phyloP scores from a whole-genome alignment of 2,797 vertebrate genomes.

The Lepidocolaptes lacrymiger region DNA sequence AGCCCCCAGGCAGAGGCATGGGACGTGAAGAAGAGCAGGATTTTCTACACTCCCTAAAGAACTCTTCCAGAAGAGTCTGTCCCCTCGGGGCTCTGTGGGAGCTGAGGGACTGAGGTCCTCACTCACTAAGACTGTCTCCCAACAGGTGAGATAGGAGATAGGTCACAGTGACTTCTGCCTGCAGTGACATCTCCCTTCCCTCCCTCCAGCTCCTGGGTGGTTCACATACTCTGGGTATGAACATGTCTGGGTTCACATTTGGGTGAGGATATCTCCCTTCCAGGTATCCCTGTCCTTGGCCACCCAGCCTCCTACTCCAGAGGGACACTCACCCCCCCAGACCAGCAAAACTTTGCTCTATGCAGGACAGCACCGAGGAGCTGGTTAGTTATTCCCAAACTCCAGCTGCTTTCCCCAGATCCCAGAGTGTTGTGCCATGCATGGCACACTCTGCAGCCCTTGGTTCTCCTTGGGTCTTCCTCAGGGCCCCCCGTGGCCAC shows the following conservation, averaged over 20 bases:
- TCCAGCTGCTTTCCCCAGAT: background rate
- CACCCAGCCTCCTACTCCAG: background rate
- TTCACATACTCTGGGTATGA: background rate
- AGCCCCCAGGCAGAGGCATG: background rate
- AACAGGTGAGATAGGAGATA: background rate
- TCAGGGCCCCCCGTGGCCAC: background rate
- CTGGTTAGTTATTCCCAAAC: background rate
- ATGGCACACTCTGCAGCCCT: fast-evolving
- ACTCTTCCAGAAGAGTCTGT: background rate
- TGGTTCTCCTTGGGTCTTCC: background rate
- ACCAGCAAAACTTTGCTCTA: background rate
- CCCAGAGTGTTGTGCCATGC: fast-evolving
- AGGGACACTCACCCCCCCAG: fast-evolving
- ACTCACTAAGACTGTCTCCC: background rate
- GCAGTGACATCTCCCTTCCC: background rate
- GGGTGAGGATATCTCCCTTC: background rate
- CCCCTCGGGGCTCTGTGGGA: background rate
- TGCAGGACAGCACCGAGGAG: background rate
- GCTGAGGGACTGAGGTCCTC: background rate
- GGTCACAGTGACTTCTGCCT: background rate
- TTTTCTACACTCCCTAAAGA: background rate
- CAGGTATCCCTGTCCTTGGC: background rate
- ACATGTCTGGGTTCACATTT: background rate
- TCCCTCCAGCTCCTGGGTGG: background rate
- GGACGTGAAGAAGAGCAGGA: background rate